Percentiles rank a stretch among this genome's conserved stretches.
phyloP scores from a whole-genome alignment of 64 coral and sea anemone species.

The Montipora efflorescens region DNA sequence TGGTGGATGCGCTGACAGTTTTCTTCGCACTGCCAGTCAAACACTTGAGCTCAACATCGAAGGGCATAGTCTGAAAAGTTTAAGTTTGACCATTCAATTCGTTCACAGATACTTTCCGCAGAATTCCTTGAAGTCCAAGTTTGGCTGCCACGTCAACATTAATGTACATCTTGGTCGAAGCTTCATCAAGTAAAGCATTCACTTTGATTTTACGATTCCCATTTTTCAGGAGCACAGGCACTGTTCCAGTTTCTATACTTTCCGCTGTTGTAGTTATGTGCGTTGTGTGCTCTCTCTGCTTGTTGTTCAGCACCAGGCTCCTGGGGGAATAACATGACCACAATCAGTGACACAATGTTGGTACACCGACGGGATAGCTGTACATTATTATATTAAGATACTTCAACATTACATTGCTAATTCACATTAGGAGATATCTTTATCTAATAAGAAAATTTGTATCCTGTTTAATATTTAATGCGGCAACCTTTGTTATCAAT shows the following conservation, averaged over 20 bases:
- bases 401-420: too few species aligned
- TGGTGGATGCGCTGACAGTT: conserved; percentile 18
- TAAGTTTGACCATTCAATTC: conserved; percentile 49
- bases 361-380: too few species aligned
- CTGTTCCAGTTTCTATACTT: not conserved
- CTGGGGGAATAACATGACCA: too few species aligned
- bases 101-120: conserved; percentile 31
- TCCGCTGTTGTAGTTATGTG: not conserved
- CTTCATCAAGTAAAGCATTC: not conserved
- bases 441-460: too few species aligned
- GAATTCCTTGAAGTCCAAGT: conserved; percentile 15
- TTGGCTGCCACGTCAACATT: conserved; percentile 44
- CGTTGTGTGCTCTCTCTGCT: not conserved
- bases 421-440: too few species aligned
- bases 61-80: conserved; percentile 43
- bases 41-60: conserved; percentile 37
- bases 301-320: too few species aligned
- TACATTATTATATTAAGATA: too few species aligned
- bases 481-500: too few species aligned
- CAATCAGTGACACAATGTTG: too few species aligned
- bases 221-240: not conserved
- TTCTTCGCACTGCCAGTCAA: conserved; percentile 25
- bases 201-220: not conserved
- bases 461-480: too few species aligned
- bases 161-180: conserved; percentile 29